These are phyloP conservation scores for Coregonus clupeaformis DNA, from an alignment of 2,113 vertebrate genomes.

Conservation along the genomic window DNA sequence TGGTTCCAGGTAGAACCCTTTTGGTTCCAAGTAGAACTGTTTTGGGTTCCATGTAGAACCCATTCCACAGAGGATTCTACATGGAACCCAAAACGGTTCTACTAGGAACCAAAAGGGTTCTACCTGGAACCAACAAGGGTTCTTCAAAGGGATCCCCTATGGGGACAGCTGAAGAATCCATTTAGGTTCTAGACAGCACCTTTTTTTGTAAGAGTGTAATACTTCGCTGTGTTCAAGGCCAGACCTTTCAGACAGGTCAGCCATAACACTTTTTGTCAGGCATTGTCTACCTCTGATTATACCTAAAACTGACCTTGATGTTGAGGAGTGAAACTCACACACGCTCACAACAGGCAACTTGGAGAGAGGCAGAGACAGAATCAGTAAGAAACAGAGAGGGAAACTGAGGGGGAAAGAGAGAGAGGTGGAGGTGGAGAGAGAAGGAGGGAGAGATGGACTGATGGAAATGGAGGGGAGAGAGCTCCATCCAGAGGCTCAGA, in stretches of 20 bases:
- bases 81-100: no score
- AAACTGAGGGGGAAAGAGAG: background rate
- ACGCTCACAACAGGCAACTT: slow-evolving; percentile 26
- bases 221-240: background rate
- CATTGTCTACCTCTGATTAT: slow-evolving; percentile 9
- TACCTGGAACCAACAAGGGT: no score
- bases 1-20: no score
- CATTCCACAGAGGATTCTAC: no score
- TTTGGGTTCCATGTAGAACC: no score
- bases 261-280: background rate
- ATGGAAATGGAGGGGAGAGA: background rate
- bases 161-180: no score
- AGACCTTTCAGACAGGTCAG: background rate
- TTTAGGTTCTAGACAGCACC: no score
- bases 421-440: slow-evolving; percentile 11
- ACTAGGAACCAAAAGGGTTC: no score
- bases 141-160: no score
- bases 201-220: background rate
- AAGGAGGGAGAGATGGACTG: no score
- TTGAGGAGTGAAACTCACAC: slow-evolving; percentile 10
- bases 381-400: slow-evolving; percentile 28
- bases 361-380: slow-evolving; percentile 19
- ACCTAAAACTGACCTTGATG: slow-evolving; percentile 43
- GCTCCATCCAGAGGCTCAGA: background rate
- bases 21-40: no score